These are phyloP conservation scores for Tetragnatha montana DNA, from an alignment of 2,888 invertebrate genomes.

Conservation along the genomic window DNA sequence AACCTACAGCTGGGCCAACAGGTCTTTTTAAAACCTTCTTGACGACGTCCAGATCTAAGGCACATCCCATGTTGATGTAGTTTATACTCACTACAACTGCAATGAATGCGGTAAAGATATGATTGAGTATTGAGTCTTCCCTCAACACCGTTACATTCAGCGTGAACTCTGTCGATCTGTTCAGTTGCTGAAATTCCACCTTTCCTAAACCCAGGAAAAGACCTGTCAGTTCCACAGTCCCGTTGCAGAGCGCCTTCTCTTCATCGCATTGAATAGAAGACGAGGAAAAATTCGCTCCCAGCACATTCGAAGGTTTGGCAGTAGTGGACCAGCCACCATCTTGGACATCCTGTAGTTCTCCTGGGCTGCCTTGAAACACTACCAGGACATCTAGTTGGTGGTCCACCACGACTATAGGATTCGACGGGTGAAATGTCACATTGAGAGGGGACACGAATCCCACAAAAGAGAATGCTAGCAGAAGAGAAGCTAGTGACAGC, in stretches of 20 bases:
- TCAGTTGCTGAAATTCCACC: neutral
- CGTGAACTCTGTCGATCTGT: neutral
- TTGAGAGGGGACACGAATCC: neutral
- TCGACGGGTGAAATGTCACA: constrained; percentile 30
- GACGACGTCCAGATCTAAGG: constrained; percentile 85
- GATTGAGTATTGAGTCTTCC: constrained; percentile 33
- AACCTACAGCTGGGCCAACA: constrained; percentile 87
- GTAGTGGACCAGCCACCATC: neutral
- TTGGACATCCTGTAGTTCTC: neutral
- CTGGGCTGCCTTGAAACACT: neutral
- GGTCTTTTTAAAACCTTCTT: constrained; percentile 83
- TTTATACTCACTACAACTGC: constrained; percentile 85
- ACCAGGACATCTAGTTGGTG: constrained; percentile 16
- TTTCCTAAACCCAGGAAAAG: constrained; percentile 53
- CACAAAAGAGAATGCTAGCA: neutral
- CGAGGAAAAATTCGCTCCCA: constrained; percentile 4
- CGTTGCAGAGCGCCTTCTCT: neutral
- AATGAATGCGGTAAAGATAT: constrained; percentile 77
- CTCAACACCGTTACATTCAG: constrained; percentile 43
- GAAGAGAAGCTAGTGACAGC: neutral
- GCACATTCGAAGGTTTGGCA: neutral
- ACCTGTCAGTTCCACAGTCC: constrained; percentile 14
- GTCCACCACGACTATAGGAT: constrained; percentile 26
- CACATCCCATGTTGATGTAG: constrained; percentile 93
- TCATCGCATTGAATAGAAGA: constrained; percentile 17